These are phyloP conservation scores for Dioctria rufipes DNA, from an alignment of 2,888 invertebrate genomes.

Conservation along the genomic window DNA sequence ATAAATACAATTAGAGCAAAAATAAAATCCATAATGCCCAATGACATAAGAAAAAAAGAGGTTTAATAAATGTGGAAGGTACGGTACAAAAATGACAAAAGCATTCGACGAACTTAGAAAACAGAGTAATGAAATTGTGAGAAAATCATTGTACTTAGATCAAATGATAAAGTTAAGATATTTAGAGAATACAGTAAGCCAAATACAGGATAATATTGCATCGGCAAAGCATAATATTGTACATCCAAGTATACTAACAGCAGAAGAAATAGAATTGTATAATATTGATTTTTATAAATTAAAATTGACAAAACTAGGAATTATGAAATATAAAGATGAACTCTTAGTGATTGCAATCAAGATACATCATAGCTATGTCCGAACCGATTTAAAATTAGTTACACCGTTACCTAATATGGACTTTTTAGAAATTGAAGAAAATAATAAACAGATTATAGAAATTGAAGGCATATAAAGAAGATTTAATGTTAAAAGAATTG, in stretches of 20 bases:
- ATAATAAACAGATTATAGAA: not conserved
- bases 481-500: not conserved
- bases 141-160: slow-evolving; percentile 43
- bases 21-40: slow-evolving; percentile 54
- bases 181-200: slow-evolving; percentile 40
- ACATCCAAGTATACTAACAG: slow-evolving; percentile 41
- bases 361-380: slow-evolving; percentile 16
- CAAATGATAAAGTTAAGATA: slow-evolving; percentile 53
- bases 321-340: slow-evolving; percentile 38
- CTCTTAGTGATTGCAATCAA: slow-evolving; percentile 38
- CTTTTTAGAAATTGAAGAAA: slow-evolving; percentile 13
- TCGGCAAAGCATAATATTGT: slow-evolving; percentile 53
- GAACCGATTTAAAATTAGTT: slow-evolving; percentile 29
- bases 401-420: slow-evolving; percentile 34
- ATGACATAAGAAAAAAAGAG: slow-evolving; percentile 53
- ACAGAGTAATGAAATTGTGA: slow-evolving; percentile 18
- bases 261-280: slow-evolving; percentile 42
- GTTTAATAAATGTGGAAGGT: slow-evolving; percentile 56
- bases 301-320: slow-evolving; percentile 49
- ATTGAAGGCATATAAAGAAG: not conserved
- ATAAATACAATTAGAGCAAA: slow-evolving; percentile 56
- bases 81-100: slow-evolving; percentile 52
- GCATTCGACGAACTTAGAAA: slow-evolving; percentile 37
- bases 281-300: slow-evolving; percentile 50
- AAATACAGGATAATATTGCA: slow-evolving; percentile 47